These are phyloP conservation scores for Parascotia fuliginaria DNA, from an alignment of 2,888 invertebrate genomes.

Conservation along the genomic window DNA sequence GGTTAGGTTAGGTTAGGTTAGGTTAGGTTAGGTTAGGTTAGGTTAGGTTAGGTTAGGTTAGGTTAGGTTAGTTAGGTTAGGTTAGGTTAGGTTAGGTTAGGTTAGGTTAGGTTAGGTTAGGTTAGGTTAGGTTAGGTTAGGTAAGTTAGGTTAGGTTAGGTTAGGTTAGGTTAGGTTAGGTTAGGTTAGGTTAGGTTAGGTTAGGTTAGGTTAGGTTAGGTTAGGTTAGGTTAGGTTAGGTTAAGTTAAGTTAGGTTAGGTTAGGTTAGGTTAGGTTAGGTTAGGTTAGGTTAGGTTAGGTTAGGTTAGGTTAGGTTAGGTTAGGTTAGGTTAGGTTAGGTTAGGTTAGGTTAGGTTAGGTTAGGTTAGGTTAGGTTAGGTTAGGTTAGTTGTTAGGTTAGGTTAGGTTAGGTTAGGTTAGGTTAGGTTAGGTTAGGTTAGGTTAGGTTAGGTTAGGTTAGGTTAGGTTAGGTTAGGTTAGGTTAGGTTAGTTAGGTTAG, in stretches of 20 bases:
- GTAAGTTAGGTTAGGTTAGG: neutral
- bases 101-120: neutral
- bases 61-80: neutral
- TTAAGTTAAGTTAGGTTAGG: too few species aligned
- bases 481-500: conserved; percentile 22
- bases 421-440: conserved; percentile 15
- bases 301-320: too few species aligned
- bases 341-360: too few species aligned
- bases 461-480: conserved; percentile 15
- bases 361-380: neutral
- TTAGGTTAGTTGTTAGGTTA: conserved; percentile 20
- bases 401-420: conserved; percentile 16
- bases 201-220: too few species aligned
- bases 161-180: too few species aligned
- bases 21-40: neutral
- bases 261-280: too few species aligned
- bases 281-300: too few species aligned
- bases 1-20: neutral
- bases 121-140: neutral
- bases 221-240: too few species aligned
- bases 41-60: neutral
- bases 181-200: too few species aligned
- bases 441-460: conserved; percentile 17
- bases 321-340: too few species aligned
- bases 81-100: neutral